These are phyloP conservation scores for Nicator chloris DNA, from an alignment of 2,113 vertebrate species.

Conservation along the genomic window DNA sequence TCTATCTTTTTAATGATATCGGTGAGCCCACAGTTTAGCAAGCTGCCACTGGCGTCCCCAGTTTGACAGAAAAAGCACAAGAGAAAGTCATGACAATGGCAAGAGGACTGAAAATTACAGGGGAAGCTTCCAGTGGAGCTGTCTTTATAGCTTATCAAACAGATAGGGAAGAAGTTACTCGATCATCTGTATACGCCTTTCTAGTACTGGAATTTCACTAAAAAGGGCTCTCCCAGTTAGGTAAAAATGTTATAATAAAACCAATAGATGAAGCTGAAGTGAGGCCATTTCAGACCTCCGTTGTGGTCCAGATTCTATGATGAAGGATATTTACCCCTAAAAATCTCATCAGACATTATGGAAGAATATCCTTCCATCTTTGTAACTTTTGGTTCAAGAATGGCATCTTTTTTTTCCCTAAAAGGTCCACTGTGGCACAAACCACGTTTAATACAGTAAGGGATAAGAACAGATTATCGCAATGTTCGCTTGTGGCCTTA, in stretches of 20 bases:
- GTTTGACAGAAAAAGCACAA: not conserved
- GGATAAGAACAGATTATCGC: not conserved
- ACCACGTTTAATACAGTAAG: not conserved
- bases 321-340: not conserved
- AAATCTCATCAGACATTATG: not conserved
- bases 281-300: not conserved
- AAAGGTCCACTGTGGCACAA: not conserved
- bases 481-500: not conserved
- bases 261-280: not conserved
- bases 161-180: not conserved
- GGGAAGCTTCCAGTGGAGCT: not conserved
- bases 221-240: not conserved
- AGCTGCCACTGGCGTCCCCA: not conserved
- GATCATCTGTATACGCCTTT: not conserved
- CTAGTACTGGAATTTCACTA: not conserved
- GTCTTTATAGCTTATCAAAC: not conserved
- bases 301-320: not conserved
- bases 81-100: not conserved
- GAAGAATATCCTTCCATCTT: not conserved
- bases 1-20: not conserved
- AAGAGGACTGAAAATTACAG: not conserved
- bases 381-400: not conserved
- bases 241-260: not conserved
- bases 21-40: not conserved
- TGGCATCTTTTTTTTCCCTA: fast-evolving